These are phyloP conservation scores for Callipepla squamata DNA, from an alignment of 2,113 vertebrate genomes.

Conservation along the genomic window DNA sequence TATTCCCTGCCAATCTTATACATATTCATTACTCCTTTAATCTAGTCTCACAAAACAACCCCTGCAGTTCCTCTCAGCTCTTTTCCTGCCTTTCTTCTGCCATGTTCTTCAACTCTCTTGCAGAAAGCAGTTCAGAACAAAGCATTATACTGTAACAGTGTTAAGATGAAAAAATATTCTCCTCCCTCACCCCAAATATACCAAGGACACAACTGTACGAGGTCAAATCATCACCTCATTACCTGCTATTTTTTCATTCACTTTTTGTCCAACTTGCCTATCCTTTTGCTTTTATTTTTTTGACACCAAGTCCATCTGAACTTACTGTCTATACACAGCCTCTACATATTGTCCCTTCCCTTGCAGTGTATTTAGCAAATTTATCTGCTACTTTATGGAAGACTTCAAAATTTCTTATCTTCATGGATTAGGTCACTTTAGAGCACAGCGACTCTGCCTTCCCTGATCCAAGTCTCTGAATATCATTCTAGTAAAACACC, in stretches of 20 bases:
- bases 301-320: not conserved
- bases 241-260: not conserved
- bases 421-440: not conserved
- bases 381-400: not conserved
- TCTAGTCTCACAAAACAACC: slow-evolving; percentile 53
- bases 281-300: not conserved
- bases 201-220: not conserved
- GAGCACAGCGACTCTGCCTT: not conserved
- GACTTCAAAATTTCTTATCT: not conserved
- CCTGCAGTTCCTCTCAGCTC: slow-evolving; percentile 41
- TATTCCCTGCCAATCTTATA: slow-evolving; percentile 29
- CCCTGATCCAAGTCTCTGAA: not conserved
- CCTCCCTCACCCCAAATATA: not conserved
- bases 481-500: not conserved
- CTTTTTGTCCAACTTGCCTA: not conserved
- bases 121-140: slow-evolving; percentile 27
- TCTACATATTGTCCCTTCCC: not conserved
- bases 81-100: slow-evolving; percentile 41
- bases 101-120: slow-evolving; percentile 28
- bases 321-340: not conserved
- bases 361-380: not conserved
- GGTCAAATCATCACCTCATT: not conserved
- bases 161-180: slow-evolving; percentile 3
- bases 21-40: slow-evolving; percentile 61
- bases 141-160: not conserved